Conservation (phyloP, 2,113 vertebrate species). For the Phrynosoma platyrhinos region DNA sequence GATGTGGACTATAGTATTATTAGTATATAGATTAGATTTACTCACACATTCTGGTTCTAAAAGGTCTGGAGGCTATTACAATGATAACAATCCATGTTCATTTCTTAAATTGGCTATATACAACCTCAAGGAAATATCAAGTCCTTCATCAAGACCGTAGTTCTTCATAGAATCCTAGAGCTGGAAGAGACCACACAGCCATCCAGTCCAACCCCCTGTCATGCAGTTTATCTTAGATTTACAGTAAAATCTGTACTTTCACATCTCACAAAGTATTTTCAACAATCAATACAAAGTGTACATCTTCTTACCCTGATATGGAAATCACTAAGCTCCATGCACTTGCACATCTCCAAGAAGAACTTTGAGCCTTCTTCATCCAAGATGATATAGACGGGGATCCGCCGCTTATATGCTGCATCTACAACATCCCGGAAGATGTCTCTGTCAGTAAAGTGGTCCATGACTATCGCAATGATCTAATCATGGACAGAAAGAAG, state of each 20-base stretch:
- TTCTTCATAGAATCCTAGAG: background rate
- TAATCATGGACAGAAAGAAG: slow-evolving; percentile 60
- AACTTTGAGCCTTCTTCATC: slow-evolving; percentile 81
- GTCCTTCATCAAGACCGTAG: background rate
- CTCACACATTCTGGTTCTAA: background rate
- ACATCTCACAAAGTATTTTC: background rate
- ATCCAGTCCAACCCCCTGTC: too few relatives aligned
- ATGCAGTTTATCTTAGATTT: slow-evolving; percentile 15
- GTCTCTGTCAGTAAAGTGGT: slow-evolving; percentile 90
- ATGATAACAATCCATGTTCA: background rate
- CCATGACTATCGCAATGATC: slow-evolving; percentile 96
- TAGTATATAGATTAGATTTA: background rate
- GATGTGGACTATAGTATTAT: background rate
- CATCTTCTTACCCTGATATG: slow-evolving; percentile 83
- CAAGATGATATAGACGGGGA: slow-evolving; percentile 91
- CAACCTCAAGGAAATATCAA: background rate
- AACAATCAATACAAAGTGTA: background rate
- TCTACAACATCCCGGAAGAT: slow-evolving; percentile 94
- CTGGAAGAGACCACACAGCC: too few relatives aligned
- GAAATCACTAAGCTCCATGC: slow-evolving; percentile 80
- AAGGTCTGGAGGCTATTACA: background rate
- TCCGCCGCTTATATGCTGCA: slow-evolving; percentile 82
- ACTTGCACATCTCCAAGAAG: slow-evolving; percentile 93
- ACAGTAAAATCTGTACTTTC: background rate
- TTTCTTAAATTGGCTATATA: background rate